Evolutionary conservation across 2,113 vertebrate genomes (phyloP).

Genomic region (Percopsis transmontana): DNA sequence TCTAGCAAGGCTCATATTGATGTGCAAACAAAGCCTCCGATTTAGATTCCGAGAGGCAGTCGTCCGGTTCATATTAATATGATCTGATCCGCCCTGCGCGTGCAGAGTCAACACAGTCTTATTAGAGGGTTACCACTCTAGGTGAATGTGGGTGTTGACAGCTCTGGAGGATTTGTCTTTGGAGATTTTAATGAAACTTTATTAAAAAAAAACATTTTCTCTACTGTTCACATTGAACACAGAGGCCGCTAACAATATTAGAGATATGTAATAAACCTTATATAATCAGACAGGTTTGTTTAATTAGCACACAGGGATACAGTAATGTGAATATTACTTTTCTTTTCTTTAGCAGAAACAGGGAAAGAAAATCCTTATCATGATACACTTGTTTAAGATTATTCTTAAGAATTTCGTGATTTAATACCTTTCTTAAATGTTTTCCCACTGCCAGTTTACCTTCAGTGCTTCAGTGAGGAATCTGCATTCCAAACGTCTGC

Average conservation of each 20-base stretch:
- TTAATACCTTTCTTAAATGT: constrained; percentile 9
- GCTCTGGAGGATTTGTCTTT: constrained; percentile 72
- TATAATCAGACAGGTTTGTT: constrained; percentile 33
- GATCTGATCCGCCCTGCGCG: constrained; percentile 62
- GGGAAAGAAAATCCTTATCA: constrained; percentile 33
- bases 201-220: constrained; percentile 61
- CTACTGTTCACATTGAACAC: constrained; percentile 40
- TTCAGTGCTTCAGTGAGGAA: constrained; percentile 47
- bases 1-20: constrained; percentile 77
- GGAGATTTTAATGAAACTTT: constrained; percentile 76
- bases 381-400: constrained; percentile 35
- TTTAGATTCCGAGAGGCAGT: constrained; percentile 62
- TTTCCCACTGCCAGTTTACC: constrained; percentile 38
- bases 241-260: constrained; percentile 39
- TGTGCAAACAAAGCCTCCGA: constrained; percentile 78
- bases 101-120: constrained; percentile 72
- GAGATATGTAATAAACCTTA: constrained; percentile 33
- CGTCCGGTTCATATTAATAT: constrained; percentile 79
- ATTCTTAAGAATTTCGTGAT: constrained; percentile 14
- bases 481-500: constrained; percentile 46
- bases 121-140: constrained; percentile 66
- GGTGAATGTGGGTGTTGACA: constrained; percentile 24
- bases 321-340: constrained; percentile 23
- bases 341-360: constrained; percentile 5
- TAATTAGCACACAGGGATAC: not conserved